These are phyloP conservation scores for Tragelaphus strepsiceros DNA, from an alignment of 2,113 vertebrate genomes.

Conservation along the genomic window DNA sequence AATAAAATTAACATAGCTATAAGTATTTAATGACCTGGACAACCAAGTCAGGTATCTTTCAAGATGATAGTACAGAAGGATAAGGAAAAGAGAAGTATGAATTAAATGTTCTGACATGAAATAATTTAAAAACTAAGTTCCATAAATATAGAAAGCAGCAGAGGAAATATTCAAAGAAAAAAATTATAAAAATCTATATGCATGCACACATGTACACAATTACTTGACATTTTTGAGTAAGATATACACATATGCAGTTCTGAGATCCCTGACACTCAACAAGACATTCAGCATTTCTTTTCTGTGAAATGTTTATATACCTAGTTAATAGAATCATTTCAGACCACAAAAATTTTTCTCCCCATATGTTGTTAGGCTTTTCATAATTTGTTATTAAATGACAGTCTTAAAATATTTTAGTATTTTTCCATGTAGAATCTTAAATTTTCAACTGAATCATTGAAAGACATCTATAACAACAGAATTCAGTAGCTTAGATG, in stretches of 20 bases:
- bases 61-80: not conserved
- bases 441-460: not conserved
- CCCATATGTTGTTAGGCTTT: not conserved
- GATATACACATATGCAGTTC: not conserved
- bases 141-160: not conserved
- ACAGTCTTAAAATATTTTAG: not conserved
- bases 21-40: not conserved
- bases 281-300: not conserved
- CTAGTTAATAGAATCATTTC: not conserved
- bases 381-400: not conserved
- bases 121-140: not conserved
- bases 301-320: not conserved
- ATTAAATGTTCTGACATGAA: not conserved
- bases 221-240: not conserved
- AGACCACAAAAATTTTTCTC: not conserved
- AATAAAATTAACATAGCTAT: not conserved
- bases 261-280: not conserved
- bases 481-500: not conserved
- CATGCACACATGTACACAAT: not conserved
- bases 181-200: not conserved
- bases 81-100: not conserved
- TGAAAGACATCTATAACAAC: not conserved
- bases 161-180: not conserved
- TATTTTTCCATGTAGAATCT: not conserved
- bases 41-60: not conserved